Base-by-base conservation (phyloP, 2,113 vertebrate genomes). In the Haemorhous mexicanus region DNA sequence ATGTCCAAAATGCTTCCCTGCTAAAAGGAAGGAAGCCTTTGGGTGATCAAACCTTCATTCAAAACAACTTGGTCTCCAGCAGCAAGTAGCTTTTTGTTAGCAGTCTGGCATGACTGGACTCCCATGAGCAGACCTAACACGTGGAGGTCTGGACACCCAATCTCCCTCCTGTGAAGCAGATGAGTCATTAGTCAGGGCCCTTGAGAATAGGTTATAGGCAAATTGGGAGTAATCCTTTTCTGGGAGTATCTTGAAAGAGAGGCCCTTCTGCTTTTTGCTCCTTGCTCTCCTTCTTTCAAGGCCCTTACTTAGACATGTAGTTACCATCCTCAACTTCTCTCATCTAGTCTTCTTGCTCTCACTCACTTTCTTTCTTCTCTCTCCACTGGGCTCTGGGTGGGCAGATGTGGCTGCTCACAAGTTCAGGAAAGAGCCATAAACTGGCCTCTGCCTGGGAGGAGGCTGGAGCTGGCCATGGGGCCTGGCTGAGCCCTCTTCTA, bases 401-500 rank as follows among this genome's bases (percentile, higher is more conserved):
- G 89, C 88, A 95, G 37, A 77, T 47, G 74, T 92, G 94, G 85
- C 90, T 95, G 69, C 89, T 94, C 44, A 52, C 67, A 84, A 97
- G 91, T 77, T 97, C 92, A 94, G 93, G 95, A 94, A 92, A 92
- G 95, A 96, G 76, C 89, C 80, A 23, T 83, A 95, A 97, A 95
- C 55, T 86, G 75, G 53, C 64, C 72, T 94, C 86, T 95, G 97
- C 93, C 78, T 94, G 32, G 64, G 89, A 94, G 93, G 97, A 96
- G 93, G 86, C 87, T 95, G 86, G 69, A 95, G 69, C 89, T 63
- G 90, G 73, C 95, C 68, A 23, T 56, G 93, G 84, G 95, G 94
- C 94, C 94, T 85, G 86, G 67, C 98, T 97, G 97, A 97, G 94
- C 92, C 97, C 74, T 97, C 95, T 97, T 98, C 97, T 98, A 98